Percentiles rank a stretch among this genome's conserved stretches.
Evolutionary conservation across 2,113 vertebrate species (phyloP).

Genomic region (Lepisosteus oculatus): DNA sequence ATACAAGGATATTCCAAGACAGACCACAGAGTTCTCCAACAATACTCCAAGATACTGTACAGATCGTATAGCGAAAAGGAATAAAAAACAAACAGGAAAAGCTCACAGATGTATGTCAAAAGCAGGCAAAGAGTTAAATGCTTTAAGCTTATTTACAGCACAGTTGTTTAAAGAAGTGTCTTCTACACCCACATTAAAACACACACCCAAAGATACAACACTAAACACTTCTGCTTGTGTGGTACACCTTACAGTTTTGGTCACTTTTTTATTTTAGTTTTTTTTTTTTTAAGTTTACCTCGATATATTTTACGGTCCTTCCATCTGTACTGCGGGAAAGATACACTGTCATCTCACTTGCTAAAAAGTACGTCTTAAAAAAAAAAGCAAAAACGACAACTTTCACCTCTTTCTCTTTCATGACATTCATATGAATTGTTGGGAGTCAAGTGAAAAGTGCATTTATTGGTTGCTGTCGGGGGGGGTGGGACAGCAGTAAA

Average conservation of each 20-base stretch:
- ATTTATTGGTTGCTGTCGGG: no score
- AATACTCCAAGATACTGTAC: constrained; percentile 47
- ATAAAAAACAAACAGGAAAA: constrained; percentile 41
- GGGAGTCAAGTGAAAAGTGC: no score
- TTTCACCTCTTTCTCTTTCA: no score
- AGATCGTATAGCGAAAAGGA: constrained; percentile 51
- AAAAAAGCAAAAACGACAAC: no score
- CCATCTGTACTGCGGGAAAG: no score
- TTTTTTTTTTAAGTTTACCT: no score
- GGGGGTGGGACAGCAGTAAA: no score
- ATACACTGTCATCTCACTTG: no score
- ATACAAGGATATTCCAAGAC: constrained; percentile 54
- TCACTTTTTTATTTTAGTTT: background rate
- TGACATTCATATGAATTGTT: no score
- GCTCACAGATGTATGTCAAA: constrained; percentile 45
- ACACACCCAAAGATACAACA: constrained; percentile 54
- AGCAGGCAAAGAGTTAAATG: constrained; percentile 60
- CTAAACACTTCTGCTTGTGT: constrained; percentile 35
- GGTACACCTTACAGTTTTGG: constrained; percentile 3
- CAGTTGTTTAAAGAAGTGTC: constrained; percentile 44
- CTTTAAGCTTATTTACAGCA: constrained; percentile 56
- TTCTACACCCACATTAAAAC: constrained; percentile 47
- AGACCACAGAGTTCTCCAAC: constrained; percentile 39
- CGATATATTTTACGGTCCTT: no score
- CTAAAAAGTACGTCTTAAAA: no score